phyloP scores from a whole-genome alignment of 1,140 invertebrate species.

The Cherax destructor region DNA sequence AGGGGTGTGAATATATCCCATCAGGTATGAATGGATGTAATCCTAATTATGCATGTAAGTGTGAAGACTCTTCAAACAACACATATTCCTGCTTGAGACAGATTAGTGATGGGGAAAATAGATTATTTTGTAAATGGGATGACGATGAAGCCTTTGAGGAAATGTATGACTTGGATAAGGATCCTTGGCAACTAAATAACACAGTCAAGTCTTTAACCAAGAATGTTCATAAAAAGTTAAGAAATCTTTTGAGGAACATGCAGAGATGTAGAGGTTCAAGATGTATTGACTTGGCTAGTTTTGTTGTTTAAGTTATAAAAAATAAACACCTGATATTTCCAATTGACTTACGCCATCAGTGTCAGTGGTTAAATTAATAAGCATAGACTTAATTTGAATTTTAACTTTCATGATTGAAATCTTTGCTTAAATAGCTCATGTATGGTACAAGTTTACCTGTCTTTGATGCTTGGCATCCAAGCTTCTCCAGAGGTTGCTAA shows the following conservation, averaged over 20 bases:
- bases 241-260: constrained; percentile 47
- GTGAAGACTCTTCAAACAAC: constrained; percentile 89
- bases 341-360: too few relatives aligned
- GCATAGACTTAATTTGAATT: too few relatives aligned
- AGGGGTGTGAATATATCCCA: constrained; percentile 67
- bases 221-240: constrained; percentile 42
- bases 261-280: constrained; percentile 51
- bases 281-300: constrained; percentile 45
- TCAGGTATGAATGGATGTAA: constrained; percentile 80
- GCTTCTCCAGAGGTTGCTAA: too few relatives aligned
- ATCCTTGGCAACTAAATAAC: constrained; percentile 84
- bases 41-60: constrained; percentile 84
- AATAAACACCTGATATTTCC: too few relatives aligned
- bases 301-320: constrained; percentile 40
- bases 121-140: constrained; percentile 85
- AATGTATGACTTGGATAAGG: constrained; percentile 81
- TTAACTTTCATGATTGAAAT: too few relatives aligned
- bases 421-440: too few relatives aligned
- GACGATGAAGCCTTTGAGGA: constrained; percentile 84
- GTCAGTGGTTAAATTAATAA: too few relatives aligned
- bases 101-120: constrained; percentile 78
- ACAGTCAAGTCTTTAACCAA: constrained; percentile 73
- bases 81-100: constrained; percentile 86
- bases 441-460: too few relatives aligned
- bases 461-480: too few relatives aligned